Conservation (phyloP, 2,888 invertebrate genomes). For the Tryphoninae sp. region DNA sequence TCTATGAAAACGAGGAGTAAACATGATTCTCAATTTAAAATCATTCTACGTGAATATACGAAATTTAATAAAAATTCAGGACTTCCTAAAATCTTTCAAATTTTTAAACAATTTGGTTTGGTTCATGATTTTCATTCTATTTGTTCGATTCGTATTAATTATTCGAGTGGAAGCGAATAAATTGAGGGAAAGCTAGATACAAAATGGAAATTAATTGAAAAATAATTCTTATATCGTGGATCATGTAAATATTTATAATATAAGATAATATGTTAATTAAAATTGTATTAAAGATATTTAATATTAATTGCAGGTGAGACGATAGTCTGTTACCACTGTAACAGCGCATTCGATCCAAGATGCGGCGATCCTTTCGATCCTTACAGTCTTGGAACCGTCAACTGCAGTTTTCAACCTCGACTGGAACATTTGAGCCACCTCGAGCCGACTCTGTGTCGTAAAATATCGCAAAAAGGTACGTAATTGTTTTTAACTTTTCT, state of each 20-base stretch:
- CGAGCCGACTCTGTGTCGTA: slow-evolving; percentile 89
- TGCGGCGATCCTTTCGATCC: slow-evolving; percentile 95
- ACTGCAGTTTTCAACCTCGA: slow-evolving; percentile 89
- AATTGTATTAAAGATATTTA: not conserved
- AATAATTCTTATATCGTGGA: no score
- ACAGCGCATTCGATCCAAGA: slow-evolving; percentile 93
- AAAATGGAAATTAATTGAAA: no score
- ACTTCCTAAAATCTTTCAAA: no score
- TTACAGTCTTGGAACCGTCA: slow-evolving; percentile 91
- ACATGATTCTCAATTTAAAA: not conserved
- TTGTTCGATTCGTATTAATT: no score
- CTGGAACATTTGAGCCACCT: slow-evolving; percentile 86
- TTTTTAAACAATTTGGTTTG: no score
- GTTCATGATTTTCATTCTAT: no score
- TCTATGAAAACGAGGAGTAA: not conserved
- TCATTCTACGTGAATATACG: no score
- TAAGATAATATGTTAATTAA: no score
- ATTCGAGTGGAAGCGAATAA: no score
- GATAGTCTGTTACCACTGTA: slow-evolving; percentile 94
- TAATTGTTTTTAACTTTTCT: not conserved
- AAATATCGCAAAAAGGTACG: slow-evolving; percentile 90
- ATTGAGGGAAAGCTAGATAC: no score
- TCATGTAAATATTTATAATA: no score
- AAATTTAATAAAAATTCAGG: no score
- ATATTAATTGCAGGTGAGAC: slow-evolving; percentile 82